phyloP scores from a whole-genome alignment of 2,113 vertebrate species.

The Natator depressus region DNA sequence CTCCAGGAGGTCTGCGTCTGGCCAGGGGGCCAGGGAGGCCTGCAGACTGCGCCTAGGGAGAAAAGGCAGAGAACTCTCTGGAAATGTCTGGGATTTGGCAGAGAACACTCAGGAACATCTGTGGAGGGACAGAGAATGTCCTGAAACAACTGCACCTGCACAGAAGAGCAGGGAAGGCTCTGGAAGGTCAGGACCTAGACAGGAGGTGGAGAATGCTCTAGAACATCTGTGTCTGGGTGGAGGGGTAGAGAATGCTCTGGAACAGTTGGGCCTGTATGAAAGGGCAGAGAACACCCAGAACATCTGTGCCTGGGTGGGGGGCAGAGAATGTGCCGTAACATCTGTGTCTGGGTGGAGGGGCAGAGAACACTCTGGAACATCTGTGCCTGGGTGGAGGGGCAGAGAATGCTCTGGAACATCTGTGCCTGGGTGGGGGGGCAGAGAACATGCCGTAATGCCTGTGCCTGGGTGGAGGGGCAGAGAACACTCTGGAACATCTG shows the following conservation, averaged over 20 bases:
- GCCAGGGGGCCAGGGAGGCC: no score
- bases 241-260: not conserved
- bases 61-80: not conserved
- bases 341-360: not conserved
- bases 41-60: not conserved
- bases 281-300: not conserved
- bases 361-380: not conserved
- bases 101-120: not conserved
- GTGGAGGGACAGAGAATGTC: not conserved
- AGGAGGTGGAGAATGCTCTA: not conserved
- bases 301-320: not conserved
- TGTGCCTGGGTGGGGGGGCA: not conserved
- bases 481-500: not conserved
- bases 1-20: not conserved
- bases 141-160: not conserved
- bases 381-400: not conserved
- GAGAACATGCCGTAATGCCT: not conserved
- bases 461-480: no score
- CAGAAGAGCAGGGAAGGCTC: not conserved
- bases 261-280: not conserved
- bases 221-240: not conserved
- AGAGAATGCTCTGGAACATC: not conserved
- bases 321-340: rapidly evolving
- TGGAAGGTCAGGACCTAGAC: not conserved
- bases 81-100: not conserved